phyloP scores from a whole-genome alignment of 2,113 vertebrate genomes.

The Heteronetta atricapilla region DNA sequence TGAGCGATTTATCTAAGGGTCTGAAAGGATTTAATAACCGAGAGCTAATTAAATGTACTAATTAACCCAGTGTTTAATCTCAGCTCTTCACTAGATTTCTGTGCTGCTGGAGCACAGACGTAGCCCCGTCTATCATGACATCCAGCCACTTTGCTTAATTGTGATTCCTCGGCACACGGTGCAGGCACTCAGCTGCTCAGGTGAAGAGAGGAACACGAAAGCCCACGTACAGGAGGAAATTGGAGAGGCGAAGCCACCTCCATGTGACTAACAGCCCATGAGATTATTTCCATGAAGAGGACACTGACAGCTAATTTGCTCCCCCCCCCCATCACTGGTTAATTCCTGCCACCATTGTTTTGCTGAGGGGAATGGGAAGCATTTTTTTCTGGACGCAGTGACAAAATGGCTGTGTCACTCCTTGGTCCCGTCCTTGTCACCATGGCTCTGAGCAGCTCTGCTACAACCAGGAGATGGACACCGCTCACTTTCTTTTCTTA shows the following conservation, averaged over 20 bases:
- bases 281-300: background rate
- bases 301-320: conserved; percentile 45
- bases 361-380: background rate
- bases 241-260: background rate
- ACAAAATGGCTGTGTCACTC: background rate
- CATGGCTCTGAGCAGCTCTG: background rate
- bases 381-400: background rate
- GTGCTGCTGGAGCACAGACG: background rate
- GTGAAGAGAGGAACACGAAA: background rate
- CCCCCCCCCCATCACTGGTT: background rate
- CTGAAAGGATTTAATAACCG: conserved; percentile 59
- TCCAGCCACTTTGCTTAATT: conserved; percentile 27
- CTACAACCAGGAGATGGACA: background rate
- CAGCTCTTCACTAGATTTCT: conserved; percentile 4
- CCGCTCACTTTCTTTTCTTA: background rate
- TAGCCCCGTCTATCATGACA: conserved; percentile 33
- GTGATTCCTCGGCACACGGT: conserved; percentile 21
- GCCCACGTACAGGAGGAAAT: conserved; percentile 23
- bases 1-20: background rate
- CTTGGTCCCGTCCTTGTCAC: background rate
- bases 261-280: conserved; percentile 41
- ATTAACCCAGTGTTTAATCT: conserved; percentile 58
- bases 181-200: background rate
- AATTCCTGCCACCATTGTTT: background rate
- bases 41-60: conserved; percentile 61